Evolutionary conservation across 1,140 invertebrate species (phyloP), one percentile per base, ranked within the genome.

Genomic region (Popillia japonica): DNA sequence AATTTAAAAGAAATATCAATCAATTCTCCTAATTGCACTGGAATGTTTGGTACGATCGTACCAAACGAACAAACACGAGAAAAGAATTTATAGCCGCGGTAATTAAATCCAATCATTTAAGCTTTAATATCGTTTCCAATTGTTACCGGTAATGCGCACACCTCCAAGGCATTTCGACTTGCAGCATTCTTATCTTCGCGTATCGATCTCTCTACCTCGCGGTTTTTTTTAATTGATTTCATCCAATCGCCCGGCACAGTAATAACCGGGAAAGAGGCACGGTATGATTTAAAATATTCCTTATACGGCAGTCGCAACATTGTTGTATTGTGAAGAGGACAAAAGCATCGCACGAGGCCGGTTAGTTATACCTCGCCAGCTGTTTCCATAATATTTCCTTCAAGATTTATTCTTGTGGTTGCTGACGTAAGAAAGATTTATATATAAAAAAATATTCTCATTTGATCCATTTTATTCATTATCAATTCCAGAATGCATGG

Each of bases 171-270:
- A n/a, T 48, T 48, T 55, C 48, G 11, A 55, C 48, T n/a, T 2
- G 44, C 14, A n/a, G 11, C 17, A 55, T 17, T 17, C 14, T 17
- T 55, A 55, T 55, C 48, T 6, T 17, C 48, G 6, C 14, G 14
- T n/a, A 55, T 55, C 14, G 48, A 55, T 55, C 48, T 55, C 48
- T n/a, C 14, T 17, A 17, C n/a, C 17, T 55, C 48, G 48, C 48
- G 48, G n/a, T 14, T 55, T 55, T 55, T 55, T 55, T 55, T 55
- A 55, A 55, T 55, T 55, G 48, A 55, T 55, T 55, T 55, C 14
- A 14, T 55, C 48, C 17, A 34, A 55, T 55, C 48, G 48, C 17
- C n/a, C 48, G 48, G 48, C 48, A 17, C 17, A 14, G 14, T 55
- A 17, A 6, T 6, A 7, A 4, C 14, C 48, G n/a, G 14, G 48